Evolutionary conservation across 1,140 invertebrate species (phyloP), one percentile per base, ranked within the genome.

Genomic region (Streblospio benedicti): DNA sequence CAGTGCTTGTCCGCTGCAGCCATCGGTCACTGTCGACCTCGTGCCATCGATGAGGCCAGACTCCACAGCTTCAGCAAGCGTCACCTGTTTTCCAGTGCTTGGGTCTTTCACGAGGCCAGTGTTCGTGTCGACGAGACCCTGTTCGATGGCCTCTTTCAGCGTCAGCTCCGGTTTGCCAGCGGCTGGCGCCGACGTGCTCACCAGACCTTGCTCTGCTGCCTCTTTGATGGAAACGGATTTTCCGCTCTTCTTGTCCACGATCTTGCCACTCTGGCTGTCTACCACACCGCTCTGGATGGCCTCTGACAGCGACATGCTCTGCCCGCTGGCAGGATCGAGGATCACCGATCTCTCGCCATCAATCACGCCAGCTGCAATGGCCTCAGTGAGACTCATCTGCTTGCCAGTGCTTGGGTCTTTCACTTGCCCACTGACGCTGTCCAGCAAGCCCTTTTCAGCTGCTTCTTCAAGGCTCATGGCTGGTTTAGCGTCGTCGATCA

Each of bases 211-310:
- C 33, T 30, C 51, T 14, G n/a, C 58, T 60, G 27, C 57, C 20
- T 31, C 27, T 23, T 53, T 32, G 27, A 53, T 53, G 23, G 23
- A 20, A 32, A 28, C 25, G 20, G 51, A 85, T 62, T 84, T 80
- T 0, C 85, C 83, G 74, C 91, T 79, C 63, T 87, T 87, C 1
- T 32, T 45, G 30, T 62, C 60, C 30, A 57, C 51, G 66, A 93
- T 85, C 78, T 87, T 86, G 70, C 91, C 90, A 77, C 84, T 85
- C 71, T 90, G 85, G 67, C 90, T 90, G 81, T 92, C 91, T 61
- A 87, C 79, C 71, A 94, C 85, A 82, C 74, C 74, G 65, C 90
- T 81, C 69, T 82, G 81, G 68, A 83, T 82, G 59, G 81, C 81
- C 71, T 87, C 83, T 61, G 82, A 78, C 59, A 93, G 80, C 71